Percentiles rank a stretch among this genome's conserved stretches.
Conservation (phyloP, 2,888 invertebrate species). For the Sturmia bella region DNA sequence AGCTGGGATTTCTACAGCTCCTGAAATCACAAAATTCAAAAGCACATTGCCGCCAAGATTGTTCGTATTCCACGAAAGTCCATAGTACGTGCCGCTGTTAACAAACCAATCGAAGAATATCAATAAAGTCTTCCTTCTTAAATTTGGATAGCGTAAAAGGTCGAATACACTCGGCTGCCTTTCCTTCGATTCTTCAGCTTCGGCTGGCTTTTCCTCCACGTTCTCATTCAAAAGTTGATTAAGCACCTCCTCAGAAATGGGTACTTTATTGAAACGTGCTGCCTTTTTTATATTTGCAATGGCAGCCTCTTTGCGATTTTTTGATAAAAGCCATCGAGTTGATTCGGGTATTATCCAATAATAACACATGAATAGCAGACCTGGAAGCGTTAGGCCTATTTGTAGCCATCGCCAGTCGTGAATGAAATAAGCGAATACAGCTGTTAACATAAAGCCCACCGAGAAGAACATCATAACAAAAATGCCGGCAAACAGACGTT, state of each 20-base stretch:
- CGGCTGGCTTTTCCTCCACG: slow-evolving; percentile 71
- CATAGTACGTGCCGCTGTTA: slow-evolving; percentile 90
- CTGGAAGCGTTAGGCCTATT: slow-evolving; percentile 87
- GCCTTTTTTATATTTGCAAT: slow-evolving; percentile 85
- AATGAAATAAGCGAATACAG: slow-evolving; percentile 86
- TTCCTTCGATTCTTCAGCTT: slow-evolving; percentile 73
- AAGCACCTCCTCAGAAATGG: slow-evolving; percentile 83
- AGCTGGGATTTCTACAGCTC: slow-evolving; percentile 89
- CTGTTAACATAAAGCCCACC: slow-evolving; percentile 87
- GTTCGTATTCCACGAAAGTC: slow-evolving; percentile 89
- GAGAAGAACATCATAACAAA: slow-evolving; percentile 90
- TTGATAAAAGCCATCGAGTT: slow-evolving; percentile 87
- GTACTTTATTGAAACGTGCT: slow-evolving; percentile 86
- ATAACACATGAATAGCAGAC: slow-evolving; percentile 86
- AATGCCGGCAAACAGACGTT: slow-evolving; percentile 87
- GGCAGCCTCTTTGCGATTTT: slow-evolving; percentile 85
- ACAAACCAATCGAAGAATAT: slow-evolving; percentile 91
- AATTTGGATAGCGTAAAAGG: slow-evolving; percentile 85
- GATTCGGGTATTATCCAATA: slow-evolving; percentile 91
- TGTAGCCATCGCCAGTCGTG: slow-evolving; percentile 87
- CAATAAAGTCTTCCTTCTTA: slow-evolving; percentile 85
- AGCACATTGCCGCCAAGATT: slow-evolving; percentile 88
- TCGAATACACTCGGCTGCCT: slow-evolving; percentile 82
- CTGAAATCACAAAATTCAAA: slow-evolving; percentile 88
- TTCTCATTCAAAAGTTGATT: slow-evolving; percentile 83